A percentile compares a stretch with the other conserved stretches of the same genome.
phyloP scores from a whole-genome alignment of 2,113 vertebrate species.

The Plecotus auritus region DNA sequence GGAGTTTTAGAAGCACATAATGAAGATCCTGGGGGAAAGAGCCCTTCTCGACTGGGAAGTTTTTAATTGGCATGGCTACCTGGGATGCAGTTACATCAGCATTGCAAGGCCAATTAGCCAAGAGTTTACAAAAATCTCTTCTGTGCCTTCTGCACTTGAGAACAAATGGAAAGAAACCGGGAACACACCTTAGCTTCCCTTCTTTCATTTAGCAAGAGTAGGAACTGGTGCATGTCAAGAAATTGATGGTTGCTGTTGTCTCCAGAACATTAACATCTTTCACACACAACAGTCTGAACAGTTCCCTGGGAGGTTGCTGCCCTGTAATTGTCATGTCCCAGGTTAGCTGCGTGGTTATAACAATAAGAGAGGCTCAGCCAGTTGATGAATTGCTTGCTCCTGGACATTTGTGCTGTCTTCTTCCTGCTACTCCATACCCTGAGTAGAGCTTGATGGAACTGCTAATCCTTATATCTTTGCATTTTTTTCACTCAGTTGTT shows the following conservation, averaged over 20 bases:
- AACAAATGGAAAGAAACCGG: constrained; percentile 27
- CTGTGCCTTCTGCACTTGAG: constrained; percentile 21
- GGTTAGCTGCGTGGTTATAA: neutral
- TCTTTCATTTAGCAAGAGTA: constrained; percentile 5
- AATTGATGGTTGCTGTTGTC: neutral
- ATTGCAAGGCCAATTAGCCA: constrained; percentile 70
- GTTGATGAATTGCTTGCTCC: neutral
- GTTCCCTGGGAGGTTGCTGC: neutral
- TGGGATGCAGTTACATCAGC: constrained; percentile 68
- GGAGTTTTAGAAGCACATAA: constrained; percentile 46
- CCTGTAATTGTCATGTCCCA: constrained; percentile 11
- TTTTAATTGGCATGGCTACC: constrained; percentile 69
- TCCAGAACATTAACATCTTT: neutral
- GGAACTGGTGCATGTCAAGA: neutral
- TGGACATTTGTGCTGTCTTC: neutral
- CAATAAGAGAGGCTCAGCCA: neutral
- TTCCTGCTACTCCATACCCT: neutral
- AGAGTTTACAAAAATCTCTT: constrained; percentile 36
- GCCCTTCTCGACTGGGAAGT: constrained; percentile 62
- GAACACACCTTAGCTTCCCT: neutral
- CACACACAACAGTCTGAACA: neutral
- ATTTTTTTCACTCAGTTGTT: neutral
- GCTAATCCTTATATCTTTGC: neutral
- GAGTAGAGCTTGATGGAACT: neutral
- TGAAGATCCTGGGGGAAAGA: constrained; percentile 69